These are phyloP conservation scores for Fregata magnificens DNA, from an alignment of 2,113 vertebrate genomes.

Conservation along the genomic window DNA sequence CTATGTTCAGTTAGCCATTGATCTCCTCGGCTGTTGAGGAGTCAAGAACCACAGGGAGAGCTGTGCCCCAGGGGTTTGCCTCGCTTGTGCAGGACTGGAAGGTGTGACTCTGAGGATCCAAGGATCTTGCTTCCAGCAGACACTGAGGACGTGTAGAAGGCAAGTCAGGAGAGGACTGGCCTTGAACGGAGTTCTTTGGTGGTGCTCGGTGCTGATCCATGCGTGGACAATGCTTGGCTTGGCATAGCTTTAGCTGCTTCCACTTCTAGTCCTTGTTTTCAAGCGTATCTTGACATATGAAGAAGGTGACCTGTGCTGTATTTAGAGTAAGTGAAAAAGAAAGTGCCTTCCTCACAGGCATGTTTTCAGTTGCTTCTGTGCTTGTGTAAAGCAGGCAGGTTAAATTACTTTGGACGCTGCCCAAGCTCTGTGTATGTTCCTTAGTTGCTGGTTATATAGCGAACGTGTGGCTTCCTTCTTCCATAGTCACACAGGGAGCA, in stretches of 20 bases:
- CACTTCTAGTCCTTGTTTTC: not conserved
- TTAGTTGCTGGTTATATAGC: not conserved
- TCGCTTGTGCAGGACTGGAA: not conserved
- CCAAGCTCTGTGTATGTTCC: not conserved
- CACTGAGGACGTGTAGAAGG: not conserved
- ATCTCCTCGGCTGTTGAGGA: not conserved
- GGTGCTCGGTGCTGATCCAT: not conserved
- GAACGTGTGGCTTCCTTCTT: fast-evolving
- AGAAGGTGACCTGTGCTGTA: not conserved
- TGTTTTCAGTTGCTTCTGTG: not conserved
- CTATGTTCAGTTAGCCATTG: not conserved
- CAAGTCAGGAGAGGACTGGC: not conserved
- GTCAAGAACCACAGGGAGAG: not conserved
- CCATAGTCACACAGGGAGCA: fast-evolving
- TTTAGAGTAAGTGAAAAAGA: not conserved
- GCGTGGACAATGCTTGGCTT: not conserved
- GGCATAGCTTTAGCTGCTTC: not conserved
- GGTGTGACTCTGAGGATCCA: not conserved
- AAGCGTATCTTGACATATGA: fast-evolving
- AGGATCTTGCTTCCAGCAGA: not conserved
- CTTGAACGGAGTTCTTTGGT: not conserved
- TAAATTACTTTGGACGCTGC: not conserved
- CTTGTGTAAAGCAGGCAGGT: not conserved
- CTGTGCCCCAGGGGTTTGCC: not conserved
- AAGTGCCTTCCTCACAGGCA: not conserved